A percentile compares a stretch with the other conserved stretches of the same genome.
These are phyloP conservation scores for Coremacera marginata DNA, from an alignment of 2,888 invertebrate species.

Conservation along the genomic window DNA sequence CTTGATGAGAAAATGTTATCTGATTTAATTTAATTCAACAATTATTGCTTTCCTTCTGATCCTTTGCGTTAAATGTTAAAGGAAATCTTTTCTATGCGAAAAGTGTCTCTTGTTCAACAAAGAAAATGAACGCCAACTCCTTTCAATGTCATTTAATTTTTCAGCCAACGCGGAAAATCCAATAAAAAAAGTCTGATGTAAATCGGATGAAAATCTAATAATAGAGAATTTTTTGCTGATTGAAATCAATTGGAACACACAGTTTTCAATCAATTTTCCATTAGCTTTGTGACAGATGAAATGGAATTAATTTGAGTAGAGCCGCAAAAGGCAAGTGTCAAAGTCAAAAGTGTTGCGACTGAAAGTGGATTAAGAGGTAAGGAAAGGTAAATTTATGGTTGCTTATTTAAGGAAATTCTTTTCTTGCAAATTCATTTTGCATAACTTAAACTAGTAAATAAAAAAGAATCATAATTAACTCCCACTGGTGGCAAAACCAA, in stretches of 20 bases:
- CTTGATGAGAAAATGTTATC: background rate
- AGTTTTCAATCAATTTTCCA: constrained; percentile 32
- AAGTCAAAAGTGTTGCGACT: background rate
- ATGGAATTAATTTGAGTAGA: constrained; percentile 11
- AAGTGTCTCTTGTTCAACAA: background rate
- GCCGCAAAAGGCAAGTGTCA: background rate
- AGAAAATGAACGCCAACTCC: background rate
- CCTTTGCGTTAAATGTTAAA: background rate
- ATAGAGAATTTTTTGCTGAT: constrained; percentile 8
- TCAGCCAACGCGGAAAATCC: background rate
- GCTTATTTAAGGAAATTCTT: too few species aligned
- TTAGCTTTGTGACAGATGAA: constrained; percentile 24
- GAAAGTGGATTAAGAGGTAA: background rate
- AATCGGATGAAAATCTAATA: constrained; percentile 22
- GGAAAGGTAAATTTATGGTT: background rate
- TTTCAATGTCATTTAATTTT: background rate
- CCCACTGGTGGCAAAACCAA: too few species aligned
- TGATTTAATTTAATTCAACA: background rate
- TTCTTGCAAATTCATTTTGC: too few species aligned
- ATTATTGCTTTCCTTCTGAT: background rate
- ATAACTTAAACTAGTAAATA: too few species aligned
- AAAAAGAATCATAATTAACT: too few species aligned
- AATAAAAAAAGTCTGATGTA: background rate
- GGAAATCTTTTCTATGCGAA: background rate
- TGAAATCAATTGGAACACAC: constrained; percentile 14